Evolutionary conservation across 2,888 invertebrate genomes (phyloP), one percentile per base, ranked within the genome.

Genomic region (Octodonta nipae): DNA sequence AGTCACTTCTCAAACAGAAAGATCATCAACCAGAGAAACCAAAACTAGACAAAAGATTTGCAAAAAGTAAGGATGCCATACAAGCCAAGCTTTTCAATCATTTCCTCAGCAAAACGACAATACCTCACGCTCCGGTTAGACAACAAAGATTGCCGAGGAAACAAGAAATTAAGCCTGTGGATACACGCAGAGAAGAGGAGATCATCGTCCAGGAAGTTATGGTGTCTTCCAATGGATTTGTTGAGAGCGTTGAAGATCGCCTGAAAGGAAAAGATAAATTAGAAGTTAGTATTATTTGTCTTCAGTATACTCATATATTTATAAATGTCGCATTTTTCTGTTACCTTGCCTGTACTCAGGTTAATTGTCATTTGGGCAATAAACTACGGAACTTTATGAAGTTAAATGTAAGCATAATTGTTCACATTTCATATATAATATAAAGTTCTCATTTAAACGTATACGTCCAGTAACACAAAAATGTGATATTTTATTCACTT

Each of bases 121-220:
- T 60, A 28, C 46, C 54, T n/a, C 54, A 56, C 26, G 60, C 55
- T 2, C 60, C 60, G 4, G 41, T 57, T n/a, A 43, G 60, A 15
- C 51, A 55, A 34, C 47, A 16, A 7, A 16, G 61, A 30, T 42
- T 60, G 28, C 63, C 63, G 1, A 49, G 63, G 15, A 63, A 63
- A 40, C 63, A 63, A 42, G 49, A 56, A 32, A 62, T 63, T 10
- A 57, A 55, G 43, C 60, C 61, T 3, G 51, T 59, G n/a, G 44
- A 52, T 31, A 52, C 57, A 11, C 44, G 47, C 12, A 43, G 47
- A 4, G 54, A 58, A 30, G 61, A 61, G 40, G 61, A 62, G 41
- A 61, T 62, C 27, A 56, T 60, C 4, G 58, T 61, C 3, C 52
- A 61, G 36, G 58, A 60, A 42, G 57, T 61, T 3, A 53, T 58